A percentile compares a stretch with the other conserved stretches of the same genome.
Conservation (phyloP, 2,113 vertebrate species). For the Turdus rufiventris region DNA sequence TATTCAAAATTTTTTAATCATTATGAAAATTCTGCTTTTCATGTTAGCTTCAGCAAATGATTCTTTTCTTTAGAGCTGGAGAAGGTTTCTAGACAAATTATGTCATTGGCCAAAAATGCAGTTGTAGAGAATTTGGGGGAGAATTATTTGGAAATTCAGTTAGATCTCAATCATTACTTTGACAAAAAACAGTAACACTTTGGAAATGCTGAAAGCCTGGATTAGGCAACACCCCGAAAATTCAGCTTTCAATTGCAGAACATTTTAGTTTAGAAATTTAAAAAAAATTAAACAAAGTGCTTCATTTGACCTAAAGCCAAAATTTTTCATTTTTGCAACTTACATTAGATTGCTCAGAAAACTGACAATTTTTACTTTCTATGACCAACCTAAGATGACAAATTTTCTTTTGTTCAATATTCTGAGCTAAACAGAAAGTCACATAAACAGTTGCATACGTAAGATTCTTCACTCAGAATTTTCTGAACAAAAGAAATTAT, state of each 20-base stretch:
- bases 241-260: not conserved
- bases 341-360: not conserved
- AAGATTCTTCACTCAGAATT: not conserved
- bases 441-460: not conserved
- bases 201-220: not conserved
- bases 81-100: not conserved
- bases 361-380: not conserved
- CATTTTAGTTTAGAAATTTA: not conserved
- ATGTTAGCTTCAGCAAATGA: not conserved
- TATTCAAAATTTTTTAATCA: not conserved
- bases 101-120: not conserved
- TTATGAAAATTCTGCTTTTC: not conserved
- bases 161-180: not conserved
- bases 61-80: not conserved
- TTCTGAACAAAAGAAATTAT: not conserved
- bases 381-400: not conserved
- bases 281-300: not conserved
- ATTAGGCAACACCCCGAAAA: not conserved
- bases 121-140: not conserved
- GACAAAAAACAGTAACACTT: not conserved
- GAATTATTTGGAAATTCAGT: not conserved
- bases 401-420: not conserved
- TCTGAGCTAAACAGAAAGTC: not conserved
- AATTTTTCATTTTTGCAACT: not conserved
- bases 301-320: not conserved